Base-by-base conservation (phyloP, 2,113 vertebrate genomes). In the Pholis gunnellus region DNA sequence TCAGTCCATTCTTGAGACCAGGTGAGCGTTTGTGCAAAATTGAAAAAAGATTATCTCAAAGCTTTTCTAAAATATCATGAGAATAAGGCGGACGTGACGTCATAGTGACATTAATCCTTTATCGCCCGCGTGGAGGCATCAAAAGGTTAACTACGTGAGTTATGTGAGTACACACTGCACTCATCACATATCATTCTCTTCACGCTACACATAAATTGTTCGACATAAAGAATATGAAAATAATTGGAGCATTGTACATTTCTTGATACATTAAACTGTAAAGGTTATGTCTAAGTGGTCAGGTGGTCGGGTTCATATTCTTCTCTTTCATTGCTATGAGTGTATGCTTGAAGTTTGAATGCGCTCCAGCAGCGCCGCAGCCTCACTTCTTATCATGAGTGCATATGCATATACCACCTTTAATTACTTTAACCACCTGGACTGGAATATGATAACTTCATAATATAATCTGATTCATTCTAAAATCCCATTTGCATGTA, bases 401-500 rank as follows among this genome's bases (percentile, higher is more conserved):
- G 13, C 60, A 72, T 57, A 70, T 73, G 50, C 40, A 70, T 60
- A 65, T 54, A 40, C n/a, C 31, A 38, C 70, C 60, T 86, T 72
- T 81, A 73, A 83, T 90, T 69, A 61, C 61, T 63, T 14, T 52
- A 67, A 74, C 61, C 40, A 18, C 52, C 50, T 70, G 36, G 15
- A 81, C 31, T 78, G 20, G 48, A 75, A 63, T 63, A 77, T 72
- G 48, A 78, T 87, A 85, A 78, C 59, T 67, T 56, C 40, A 42
- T 29, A 38, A 61, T 52, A 66, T 72, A 64, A 92, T 76, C 59
- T 29, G 57, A 74, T 84, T 73, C n/a, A 69, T 66, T 82, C 66
- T 15, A 65, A 89, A 82, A 82, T 10, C 31, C 34, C 46, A 78
- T 91, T 88, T 85, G 79, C 72, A 80, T 52, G 25, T 29, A 61